These are phyloP conservation scores for Hylyphantes graminicola DNA, from an alignment of 1,140 invertebrate species.

Conservation along the genomic window DNA sequence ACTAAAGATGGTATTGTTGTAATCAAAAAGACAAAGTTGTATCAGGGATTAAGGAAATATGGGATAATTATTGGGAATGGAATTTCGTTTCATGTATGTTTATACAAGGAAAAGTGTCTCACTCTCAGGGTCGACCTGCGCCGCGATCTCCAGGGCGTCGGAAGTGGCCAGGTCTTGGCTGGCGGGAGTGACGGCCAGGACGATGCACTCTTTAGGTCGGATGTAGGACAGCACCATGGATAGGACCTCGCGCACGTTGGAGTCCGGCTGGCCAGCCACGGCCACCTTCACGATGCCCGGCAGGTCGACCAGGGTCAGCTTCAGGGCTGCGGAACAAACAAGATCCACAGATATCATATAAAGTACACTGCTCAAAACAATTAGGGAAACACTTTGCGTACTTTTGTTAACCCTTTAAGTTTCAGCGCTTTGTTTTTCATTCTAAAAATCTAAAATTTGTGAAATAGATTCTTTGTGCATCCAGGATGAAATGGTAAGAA, in stretches of 20 bases:
- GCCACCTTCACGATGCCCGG: constrained; percentile 94
- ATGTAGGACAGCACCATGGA: constrained; percentile 96
- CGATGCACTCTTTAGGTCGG: constrained; percentile 89
- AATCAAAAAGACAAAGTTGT: too few species aligned
- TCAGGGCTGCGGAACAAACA: constrained; percentile 77
- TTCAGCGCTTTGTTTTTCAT: too few species aligned
- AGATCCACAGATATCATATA: neutral
- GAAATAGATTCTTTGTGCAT: too few species aligned
- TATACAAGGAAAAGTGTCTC: neutral
- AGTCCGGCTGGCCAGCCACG: constrained; percentile 90
- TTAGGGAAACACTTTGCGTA: too few species aligned
- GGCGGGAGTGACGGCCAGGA: constrained; percentile 94
- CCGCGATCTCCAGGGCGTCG: constrained; percentile 93
- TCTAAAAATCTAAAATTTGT: too few species aligned
- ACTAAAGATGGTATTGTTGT: too few species aligned
- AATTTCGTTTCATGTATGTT: too few species aligned
- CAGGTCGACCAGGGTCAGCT: constrained; percentile 94
- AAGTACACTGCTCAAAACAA: too few species aligned
- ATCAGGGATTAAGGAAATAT: too few species aligned
- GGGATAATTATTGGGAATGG: too few species aligned
- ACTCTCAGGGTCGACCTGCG: constrained; percentile 88
- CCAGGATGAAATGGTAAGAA: too few species aligned
- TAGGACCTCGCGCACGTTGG: constrained; percentile 93
- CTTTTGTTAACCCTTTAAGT: too few species aligned
- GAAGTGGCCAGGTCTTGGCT: constrained; percentile 92